Percentiles rank a stretch among this genome's conserved stretches.
phyloP scores from a whole-genome alignment of 92 coral and sea anemone genomes.

The Paramuricea clavata region DNA sequence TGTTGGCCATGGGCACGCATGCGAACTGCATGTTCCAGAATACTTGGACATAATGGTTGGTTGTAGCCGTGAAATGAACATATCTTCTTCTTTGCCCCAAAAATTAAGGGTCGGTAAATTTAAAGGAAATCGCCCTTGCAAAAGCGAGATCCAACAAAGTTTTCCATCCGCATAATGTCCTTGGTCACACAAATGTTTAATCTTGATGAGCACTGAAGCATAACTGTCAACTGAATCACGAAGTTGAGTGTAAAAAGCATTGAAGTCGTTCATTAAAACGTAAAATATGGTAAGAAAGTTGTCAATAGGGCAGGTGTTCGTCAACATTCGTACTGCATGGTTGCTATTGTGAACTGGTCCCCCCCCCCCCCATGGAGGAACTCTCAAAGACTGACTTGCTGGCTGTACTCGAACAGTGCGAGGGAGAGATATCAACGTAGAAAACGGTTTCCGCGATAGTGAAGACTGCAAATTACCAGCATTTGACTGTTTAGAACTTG shows the following conservation, averaged over 20 bases:
- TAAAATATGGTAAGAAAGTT: constrained; percentile 57
- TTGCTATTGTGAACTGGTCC: constrained; percentile 1
- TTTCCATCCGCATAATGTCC: constrained; percentile 48
- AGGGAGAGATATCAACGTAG: too few relatives aligned
- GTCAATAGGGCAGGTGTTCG: constrained; percentile 49
- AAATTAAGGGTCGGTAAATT: constrained; percentile 46
- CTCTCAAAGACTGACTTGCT: background rate
- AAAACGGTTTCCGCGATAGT: too few relatives aligned
- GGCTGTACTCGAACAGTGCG: background rate
- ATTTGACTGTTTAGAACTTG: background rate
- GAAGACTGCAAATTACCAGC: background rate
- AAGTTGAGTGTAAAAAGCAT: constrained; percentile 25
- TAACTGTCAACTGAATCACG: constrained; percentile 30
- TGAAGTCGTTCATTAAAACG: constrained; percentile 56
- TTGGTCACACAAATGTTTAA: constrained; percentile 49
- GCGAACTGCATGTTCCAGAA: constrained; percentile 59
- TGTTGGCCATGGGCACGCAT: constrained; percentile 22
- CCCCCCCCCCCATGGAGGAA: constrained; percentile 53
- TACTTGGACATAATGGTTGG: background rate
- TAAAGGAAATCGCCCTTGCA: constrained; percentile 57
- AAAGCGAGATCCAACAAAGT: constrained; percentile 46
- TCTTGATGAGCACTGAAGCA: constrained; percentile 24
- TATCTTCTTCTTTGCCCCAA: constrained; percentile 72
- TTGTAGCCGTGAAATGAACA: constrained; percentile 57
- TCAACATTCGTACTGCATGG: background rate